Conservation (phyloP, 1,140 invertebrate genomes). For the Ctenoplectra terminalis region DNA sequence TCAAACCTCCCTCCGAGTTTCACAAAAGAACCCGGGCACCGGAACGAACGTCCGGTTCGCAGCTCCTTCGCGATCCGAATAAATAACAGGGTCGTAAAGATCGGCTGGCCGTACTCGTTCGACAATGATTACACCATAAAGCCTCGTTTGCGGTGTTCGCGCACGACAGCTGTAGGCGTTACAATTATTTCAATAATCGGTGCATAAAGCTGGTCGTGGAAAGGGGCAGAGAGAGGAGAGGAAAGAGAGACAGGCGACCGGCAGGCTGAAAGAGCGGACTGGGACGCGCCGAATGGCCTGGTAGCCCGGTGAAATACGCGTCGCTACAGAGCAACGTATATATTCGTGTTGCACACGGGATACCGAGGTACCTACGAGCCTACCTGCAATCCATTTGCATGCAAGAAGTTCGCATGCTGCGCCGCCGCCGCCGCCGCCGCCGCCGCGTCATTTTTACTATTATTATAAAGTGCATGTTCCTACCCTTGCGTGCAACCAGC, state of each 20-base stretch:
- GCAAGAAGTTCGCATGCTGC: constrained; percentile 71
- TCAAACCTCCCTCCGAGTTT: not conserved
- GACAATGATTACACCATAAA: constrained; percentile 56
- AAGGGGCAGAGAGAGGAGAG: not conserved
- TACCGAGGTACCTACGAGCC: constrained; percentile 57
- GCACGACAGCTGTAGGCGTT: constrained; percentile 45
- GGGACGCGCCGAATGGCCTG: constrained; percentile 1
- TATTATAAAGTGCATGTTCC: constrained; percentile 76
- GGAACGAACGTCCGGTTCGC: not conserved
- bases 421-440: constrained; percentile 53
- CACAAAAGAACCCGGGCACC: no score
- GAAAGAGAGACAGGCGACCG: not conserved
- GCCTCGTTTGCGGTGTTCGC: constrained; percentile 44
- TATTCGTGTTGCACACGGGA: constrained; percentile 59
- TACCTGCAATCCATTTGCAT: constrained; percentile 76
- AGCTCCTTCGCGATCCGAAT: not conserved
- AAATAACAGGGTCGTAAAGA: constrained; percentile 33
- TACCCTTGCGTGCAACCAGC: constrained; percentile 71
- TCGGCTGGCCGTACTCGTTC: not conserved
- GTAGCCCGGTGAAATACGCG: constrained; percentile 56
- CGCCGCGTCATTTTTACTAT: constrained; percentile 72
- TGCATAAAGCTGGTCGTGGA: constrained; percentile 10
- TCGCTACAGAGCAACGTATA: constrained; percentile 42
- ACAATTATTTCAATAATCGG: constrained; percentile 54
- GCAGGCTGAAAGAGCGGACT: not conserved